Percentiles rank a stretch among this genome's conserved stretches.
Evolutionary conservation across 2,888 invertebrate genomes (phyloP).

Genomic region (Prosapia bicincta): DNA sequence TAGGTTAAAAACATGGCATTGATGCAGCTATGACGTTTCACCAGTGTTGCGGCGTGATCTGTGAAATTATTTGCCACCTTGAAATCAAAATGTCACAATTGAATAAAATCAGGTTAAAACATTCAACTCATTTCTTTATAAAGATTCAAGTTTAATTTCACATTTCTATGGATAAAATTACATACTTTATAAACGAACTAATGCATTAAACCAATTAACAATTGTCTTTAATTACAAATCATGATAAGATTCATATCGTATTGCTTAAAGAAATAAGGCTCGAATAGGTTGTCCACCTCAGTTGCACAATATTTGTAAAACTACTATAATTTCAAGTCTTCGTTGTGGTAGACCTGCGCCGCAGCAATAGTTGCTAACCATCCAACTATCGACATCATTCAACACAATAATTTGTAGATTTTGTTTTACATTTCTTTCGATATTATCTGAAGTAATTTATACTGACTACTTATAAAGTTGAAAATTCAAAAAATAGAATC

Average conservation of each 20-base stretch:
- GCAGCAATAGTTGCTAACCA: neutral
- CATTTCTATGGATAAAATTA: constrained; percentile 31
- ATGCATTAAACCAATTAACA: constrained; percentile 27
- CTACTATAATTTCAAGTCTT: neutral
- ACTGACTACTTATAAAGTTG: neutral
- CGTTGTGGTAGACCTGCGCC: neutral
- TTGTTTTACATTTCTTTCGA: neutral
- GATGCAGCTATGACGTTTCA: too few species aligned
- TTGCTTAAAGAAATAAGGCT: constrained; percentile 32
- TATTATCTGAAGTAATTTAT: neutral
- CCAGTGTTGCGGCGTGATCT: too few species aligned
- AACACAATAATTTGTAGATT: neutral
- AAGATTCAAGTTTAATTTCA: constrained; percentile 29
- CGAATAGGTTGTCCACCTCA: constrained; percentile 23
- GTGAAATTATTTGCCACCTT: too few species aligned
- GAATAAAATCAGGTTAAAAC: too few species aligned
- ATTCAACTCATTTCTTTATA: too few species aligned
- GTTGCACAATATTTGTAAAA: constrained; percentile 8
- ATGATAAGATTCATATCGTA: constrained; percentile 18
- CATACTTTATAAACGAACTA: constrained; percentile 25
- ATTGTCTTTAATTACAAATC: constrained; percentile 11
- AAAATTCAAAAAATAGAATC: neutral
- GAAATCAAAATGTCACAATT: too few species aligned
- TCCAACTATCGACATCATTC: neutral
- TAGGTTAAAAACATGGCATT: too few species aligned